Evolutionary conservation across 2,797 vertebrate species (phyloP).

Genomic region (Neosalanx taihuensis): DNA sequence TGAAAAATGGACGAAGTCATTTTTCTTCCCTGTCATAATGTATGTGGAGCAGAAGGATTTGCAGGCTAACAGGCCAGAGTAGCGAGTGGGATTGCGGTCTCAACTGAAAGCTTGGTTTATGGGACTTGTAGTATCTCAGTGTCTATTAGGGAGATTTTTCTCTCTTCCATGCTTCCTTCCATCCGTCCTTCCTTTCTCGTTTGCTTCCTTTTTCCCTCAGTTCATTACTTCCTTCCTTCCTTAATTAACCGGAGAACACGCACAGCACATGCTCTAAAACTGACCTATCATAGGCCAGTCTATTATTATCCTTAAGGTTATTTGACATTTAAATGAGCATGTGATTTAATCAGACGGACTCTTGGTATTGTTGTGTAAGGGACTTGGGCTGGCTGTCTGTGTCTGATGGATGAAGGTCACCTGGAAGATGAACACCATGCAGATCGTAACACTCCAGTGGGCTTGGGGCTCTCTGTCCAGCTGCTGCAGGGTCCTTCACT

Average conservation of each 20-base stretch:
- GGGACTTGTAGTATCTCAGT: slow-evolving; percentile 26
- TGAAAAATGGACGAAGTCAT: slow-evolving; percentile 62
- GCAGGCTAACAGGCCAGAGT: slow-evolving; percentile 56
- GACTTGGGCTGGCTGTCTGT: slow-evolving; percentile 41
- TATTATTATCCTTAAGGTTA: slow-evolving; percentile 45
- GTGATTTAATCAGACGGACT: slow-evolving; percentile 59
- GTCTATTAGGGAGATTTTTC: not conserved
- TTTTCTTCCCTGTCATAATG: slow-evolving; percentile 74
- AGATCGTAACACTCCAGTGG: slow-evolving; percentile 35
- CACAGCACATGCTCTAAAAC: slow-evolving; percentile 34
- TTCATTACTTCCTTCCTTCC: not conserved
- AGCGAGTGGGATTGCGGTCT: slow-evolving; percentile 50
- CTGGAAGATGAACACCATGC: slow-evolving; percentile 39
- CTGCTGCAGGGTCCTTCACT: slow-evolving; percentile 34
- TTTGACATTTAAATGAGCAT: slow-evolving; percentile 66
- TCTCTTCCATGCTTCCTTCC: not conserved
- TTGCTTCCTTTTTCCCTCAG: slow-evolving; percentile 43
- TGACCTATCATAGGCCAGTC: slow-evolving; percentile 34
- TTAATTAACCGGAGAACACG: slow-evolving; percentile 13
- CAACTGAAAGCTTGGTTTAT: slow-evolving; percentile 43
- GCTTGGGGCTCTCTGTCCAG: slow-evolving; percentile 37
- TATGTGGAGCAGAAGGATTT: slow-evolving; percentile 53
- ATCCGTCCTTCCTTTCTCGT: slow-evolving; percentile 1
- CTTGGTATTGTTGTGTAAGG: slow-evolving; percentile 48
- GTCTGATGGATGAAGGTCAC: slow-evolving; percentile 53